Evolutionary conservation across 2,888 invertebrate species (phyloP).

Genomic region (Scaptomyza flava): DNA sequence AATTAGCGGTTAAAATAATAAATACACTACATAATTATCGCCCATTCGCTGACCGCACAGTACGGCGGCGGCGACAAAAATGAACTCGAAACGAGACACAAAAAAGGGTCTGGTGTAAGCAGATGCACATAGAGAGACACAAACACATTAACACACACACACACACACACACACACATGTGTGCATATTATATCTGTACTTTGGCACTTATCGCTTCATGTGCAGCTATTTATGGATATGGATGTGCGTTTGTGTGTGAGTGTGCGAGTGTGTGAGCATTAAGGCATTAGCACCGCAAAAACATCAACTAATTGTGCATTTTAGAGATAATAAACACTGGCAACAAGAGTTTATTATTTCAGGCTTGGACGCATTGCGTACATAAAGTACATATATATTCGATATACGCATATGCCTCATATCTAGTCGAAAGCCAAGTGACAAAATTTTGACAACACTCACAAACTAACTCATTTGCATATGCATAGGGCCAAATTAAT

Average conservation of each 20-base stretch:
- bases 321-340: slow-evolving; percentile 73
- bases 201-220: slow-evolving; percentile 62
- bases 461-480: slow-evolving; percentile 12
- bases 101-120: neutral
- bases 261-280: slow-evolving; percentile 49
- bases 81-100: slow-evolving; percentile 40
- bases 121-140: slow-evolving; percentile 18
- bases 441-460: slow-evolving; percentile 61
- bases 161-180: neutral
- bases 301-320: slow-evolving; percentile 78
- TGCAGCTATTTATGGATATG: slow-evolving; percentile 34
- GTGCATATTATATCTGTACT: slow-evolving; percentile 35
- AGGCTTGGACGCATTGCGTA: slow-evolving; percentile 57
- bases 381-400: neutral
- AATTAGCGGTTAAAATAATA: slow-evolving; percentile 80
- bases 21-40: slow-evolving; percentile 79
- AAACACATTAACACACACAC: neutral
- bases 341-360: slow-evolving; percentile 74
- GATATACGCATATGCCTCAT: slow-evolving; percentile 29
- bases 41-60: slow-evolving; percentile 70
- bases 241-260: slow-evolving; percentile 25
- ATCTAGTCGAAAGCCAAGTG: slow-evolving; percentile 38
- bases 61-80: slow-evolving; percentile 51
- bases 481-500: slow-evolving; percentile 57
- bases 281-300: slow-evolving; percentile 78